Evolutionary conservation across 1,140 invertebrate genomes (phyloP).

Genomic region (Apis cerana): DNA sequence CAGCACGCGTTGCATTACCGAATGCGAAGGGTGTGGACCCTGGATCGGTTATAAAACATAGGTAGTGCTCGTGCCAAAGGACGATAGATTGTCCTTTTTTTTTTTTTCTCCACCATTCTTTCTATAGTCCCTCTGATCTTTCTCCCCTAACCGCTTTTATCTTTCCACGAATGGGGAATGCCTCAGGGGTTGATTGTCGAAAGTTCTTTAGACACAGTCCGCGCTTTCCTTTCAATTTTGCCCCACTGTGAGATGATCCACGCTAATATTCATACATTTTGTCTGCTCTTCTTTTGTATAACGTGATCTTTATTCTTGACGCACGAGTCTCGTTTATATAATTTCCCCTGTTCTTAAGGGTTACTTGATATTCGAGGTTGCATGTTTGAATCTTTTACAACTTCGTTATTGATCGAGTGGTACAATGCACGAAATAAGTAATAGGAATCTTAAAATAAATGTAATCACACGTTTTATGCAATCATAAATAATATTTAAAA

Average conservation of each 20-base stretch:
- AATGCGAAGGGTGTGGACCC: constrained; percentile 23
- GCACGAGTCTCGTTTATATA: neutral
- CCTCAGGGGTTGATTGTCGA: constrained; percentile 25
- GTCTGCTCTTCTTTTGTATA: neutral
- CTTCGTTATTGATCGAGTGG: neutral
- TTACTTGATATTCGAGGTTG: neutral
- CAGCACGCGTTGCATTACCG: constrained; percentile 12
- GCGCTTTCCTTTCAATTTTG: neutral
- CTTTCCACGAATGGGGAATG: constrained; percentile 6
- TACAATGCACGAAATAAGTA: neutral
- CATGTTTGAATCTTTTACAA: neutral
- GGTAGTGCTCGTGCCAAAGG: constrained; percentile 6
- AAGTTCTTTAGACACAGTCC: constrained; percentile 33
- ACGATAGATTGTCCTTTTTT: constrained; percentile 42
- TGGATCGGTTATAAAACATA: constrained; percentile 22
- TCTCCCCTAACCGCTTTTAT: constrained; percentile 41
- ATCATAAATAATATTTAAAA: neutral
- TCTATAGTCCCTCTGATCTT: neutral
- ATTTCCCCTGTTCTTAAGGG: neutral
- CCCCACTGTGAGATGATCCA: neutral
- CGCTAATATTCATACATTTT: constrained; percentile 18
- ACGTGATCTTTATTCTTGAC: neutral
- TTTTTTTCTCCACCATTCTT: neutral
- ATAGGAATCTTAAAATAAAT: neutral
- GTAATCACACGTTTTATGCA: neutral